phyloP scores from a whole-genome alignment of 1,140 invertebrate genomes.

The Drosophila persimilis region DNA sequence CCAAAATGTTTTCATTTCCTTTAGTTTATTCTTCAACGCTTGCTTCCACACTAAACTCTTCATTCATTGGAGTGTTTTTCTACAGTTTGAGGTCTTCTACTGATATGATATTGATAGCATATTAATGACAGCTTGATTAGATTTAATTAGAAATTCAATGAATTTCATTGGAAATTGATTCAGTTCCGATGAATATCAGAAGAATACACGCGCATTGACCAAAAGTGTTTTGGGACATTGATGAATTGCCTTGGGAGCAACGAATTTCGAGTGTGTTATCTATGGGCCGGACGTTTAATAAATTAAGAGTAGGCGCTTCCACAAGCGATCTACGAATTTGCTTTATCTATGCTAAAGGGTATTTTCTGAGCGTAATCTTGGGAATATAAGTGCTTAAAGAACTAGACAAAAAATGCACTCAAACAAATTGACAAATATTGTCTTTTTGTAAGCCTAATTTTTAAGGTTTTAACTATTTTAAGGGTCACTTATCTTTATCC shows the following conservation, averaged over 20 bases:
- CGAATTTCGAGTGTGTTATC: no score
- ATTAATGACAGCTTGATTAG: slow-evolving; percentile 45
- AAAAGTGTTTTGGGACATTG: not conserved
- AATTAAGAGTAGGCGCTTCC: no score
- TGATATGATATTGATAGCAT: slow-evolving; percentile 24
- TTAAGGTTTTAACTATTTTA: no score
- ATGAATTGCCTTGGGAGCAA: slow-evolving; percentile 2
- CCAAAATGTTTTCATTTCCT: not conserved
- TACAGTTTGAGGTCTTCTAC: slow-evolving; percentile 16
- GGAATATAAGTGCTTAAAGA: no score
- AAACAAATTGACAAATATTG: no score
- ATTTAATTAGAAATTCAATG: slow-evolving; percentile 33
- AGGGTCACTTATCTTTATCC: no score
- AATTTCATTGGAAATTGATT: slow-evolving; percentile 33
- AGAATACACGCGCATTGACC: slow-evolving; percentile 31
- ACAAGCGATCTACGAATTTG: no score
- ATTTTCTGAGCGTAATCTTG: no score
- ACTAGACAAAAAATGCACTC: no score
- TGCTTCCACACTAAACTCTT: slow-evolving; percentile 11
- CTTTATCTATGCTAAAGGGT: no score
- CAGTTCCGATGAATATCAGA: not conserved
- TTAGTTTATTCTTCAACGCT: slow-evolving; percentile 1
- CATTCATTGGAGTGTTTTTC: not conserved
- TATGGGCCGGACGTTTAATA: no score
- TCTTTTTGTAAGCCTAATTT: no score